phyloP scores from a whole-genome alignment of 2,888 invertebrate species.

The Drosophila parthenogenetica region DNA sequence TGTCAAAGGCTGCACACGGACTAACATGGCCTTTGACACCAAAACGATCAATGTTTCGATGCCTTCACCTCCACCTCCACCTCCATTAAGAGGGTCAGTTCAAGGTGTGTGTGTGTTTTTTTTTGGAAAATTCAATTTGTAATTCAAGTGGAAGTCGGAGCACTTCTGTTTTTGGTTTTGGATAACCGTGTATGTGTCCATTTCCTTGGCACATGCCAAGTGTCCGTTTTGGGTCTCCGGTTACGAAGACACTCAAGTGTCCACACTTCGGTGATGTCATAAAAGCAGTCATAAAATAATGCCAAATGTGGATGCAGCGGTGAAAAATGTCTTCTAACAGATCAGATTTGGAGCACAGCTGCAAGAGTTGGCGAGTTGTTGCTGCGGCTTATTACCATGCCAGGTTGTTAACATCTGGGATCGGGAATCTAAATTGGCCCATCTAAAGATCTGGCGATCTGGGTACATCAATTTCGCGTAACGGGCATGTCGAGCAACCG shows the following conservation, averaged over 20 bases:
- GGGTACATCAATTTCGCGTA: conserved; percentile 70
- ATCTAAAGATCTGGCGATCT: conserved; percentile 53
- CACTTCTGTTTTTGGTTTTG: conserved; percentile 75
- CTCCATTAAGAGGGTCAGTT: conserved; percentile 25
- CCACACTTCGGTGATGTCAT: conserved; percentile 6
- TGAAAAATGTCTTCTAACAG: not conserved
- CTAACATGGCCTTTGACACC: conserved; percentile 75
- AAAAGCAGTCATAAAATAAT: conserved; percentile 47
- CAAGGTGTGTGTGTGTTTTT: conserved; percentile 37
- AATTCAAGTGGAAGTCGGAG: conserved; percentile 72
- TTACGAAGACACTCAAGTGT: conserved; percentile 70
- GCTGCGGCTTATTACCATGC: conserved; percentile 33
- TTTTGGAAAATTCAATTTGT: conserved; percentile 56
- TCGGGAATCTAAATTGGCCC: conserved; percentile 78
- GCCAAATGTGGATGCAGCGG: conserved; percentile 43
- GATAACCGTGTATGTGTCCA: conserved; percentile 50
- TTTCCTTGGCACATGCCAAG: conserved; percentile 79
- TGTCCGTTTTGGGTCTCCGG: conserved; percentile 55
- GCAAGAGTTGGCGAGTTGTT: conserved; percentile 37
- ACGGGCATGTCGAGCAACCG: conserved; percentile 62
- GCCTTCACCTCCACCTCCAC: conserved; percentile 7
- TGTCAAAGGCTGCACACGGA: conserved; percentile 67
- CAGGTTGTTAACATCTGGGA: conserved; percentile 66
- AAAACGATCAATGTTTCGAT: conserved; percentile 12
- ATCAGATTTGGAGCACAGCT: conserved; percentile 52